Evolutionary conservation across 1,140 invertebrate species (phyloP), one percentile per base, ranked within the genome.

Genomic region (Drosophila insularis): DNA sequence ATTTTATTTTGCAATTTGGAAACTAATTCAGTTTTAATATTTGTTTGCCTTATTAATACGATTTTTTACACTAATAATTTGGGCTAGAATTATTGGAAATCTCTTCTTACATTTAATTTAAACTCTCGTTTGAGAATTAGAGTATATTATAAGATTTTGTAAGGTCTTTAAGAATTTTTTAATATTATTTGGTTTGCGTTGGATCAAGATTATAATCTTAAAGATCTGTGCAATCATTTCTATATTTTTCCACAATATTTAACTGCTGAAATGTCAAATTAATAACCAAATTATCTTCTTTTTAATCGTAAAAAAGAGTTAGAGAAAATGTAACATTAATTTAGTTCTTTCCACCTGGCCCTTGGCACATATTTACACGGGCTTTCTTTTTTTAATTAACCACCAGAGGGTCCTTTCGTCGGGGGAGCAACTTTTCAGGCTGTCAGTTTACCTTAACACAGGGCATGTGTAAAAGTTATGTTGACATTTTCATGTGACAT

Each of bases 401-500:
- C 84, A 70, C 80, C 72, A 74, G 84, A 76, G 84, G 59, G 31
- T 66, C 43, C 43, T 21, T 21, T 50, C 10, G 43, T 50, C 43
- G 2, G 32, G 32, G 35, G 56, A 59, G 2, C 32, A 17, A 43
- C 65, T 13, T 14, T 73, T 81, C 23, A 40, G 62, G 46, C 66
- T 89, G 84, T 87, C 84, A 87, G 84, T 76, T 78, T 50, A 68
- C 74, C 71, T 74, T 65, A 78, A 81, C 71, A 43, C 40, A 43
- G 40, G 40, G 8, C 19, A 21, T 50, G 10, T 50, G 10, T 10
- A 50, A 72, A 78, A 72, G 78, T 81, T 74, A 74, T 76, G 80
- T 87, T 89, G 84, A 87, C 84, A 89, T 74, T 89, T 89, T 69
- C 73, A 77, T 80, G 84, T 77, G 43, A 61, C 82, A 82, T 73